These are phyloP conservation scores for Ammodytes marinus DNA, from an alignment of 2,113 vertebrate genomes.

Conservation along the genomic window DNA sequence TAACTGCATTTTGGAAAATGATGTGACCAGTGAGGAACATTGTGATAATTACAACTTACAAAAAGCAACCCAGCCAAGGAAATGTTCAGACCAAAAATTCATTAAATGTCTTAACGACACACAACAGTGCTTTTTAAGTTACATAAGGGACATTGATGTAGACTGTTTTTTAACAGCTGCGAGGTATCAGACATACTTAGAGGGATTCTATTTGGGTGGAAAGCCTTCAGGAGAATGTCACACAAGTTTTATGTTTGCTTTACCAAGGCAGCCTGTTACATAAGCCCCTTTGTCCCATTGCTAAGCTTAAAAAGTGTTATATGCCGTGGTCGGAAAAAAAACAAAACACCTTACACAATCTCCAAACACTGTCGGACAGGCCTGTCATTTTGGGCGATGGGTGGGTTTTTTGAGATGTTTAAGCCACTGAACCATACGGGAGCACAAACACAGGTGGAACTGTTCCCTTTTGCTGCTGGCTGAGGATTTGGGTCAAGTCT, in stretches of 20 bases:
- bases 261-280: conserved; percentile 9
- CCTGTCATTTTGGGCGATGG: not conserved
- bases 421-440: not conserved
- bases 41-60: too few species aligned
- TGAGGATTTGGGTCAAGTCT: conserved; percentile 67
- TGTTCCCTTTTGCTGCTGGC: conserved; percentile 21
- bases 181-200: not conserved
- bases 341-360: conserved; percentile 19
- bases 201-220: not conserved
- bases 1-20: not conserved
- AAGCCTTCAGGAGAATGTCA: conserved; percentile 6
- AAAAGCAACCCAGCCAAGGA: not conserved
- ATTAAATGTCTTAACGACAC: not conserved
- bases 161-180: conserved; percentile 20
- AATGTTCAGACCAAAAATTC: not conserved
- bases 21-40: too few species aligned
- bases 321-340: not conserved
- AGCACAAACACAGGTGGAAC: conserved; percentile 1
- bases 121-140: not conserved
- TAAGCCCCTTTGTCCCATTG: not conserved
- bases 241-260: conserved; percentile 8
- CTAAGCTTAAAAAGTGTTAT: not conserved
- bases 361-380: not conserved
- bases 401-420: not conserved
- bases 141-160: conserved; percentile 6